Conservation (phyloP, 2,888 invertebrate genomes). For the Melinaea menophilus region DNA sequence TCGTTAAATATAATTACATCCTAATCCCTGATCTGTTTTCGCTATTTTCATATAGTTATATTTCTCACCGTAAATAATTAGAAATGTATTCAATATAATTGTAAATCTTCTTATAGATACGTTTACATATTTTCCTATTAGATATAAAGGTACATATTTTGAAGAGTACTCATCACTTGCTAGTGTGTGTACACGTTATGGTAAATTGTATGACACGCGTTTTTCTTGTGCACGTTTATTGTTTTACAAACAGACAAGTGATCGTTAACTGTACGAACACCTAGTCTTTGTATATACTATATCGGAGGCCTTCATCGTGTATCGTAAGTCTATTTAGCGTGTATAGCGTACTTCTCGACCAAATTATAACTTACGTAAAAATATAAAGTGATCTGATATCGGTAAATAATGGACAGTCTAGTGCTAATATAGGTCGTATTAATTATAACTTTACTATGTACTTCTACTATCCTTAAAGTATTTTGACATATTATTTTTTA, state of each 20-base stretch:
- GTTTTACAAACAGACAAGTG: background rate
- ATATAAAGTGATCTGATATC: conserved; percentile 48
- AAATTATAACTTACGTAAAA: conserved; percentile 55
- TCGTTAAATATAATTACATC: background rate
- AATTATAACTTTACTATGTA: background rate
- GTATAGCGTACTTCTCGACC: conserved; percentile 57
- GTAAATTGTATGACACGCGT: background rate
- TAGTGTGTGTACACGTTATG: background rate
- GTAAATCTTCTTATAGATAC: conserved; percentile 11
- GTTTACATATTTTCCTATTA: conserved; percentile 55
- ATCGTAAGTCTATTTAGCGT: conserved; percentile 36
- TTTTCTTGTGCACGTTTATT: background rate
- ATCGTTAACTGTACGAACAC: background rate
- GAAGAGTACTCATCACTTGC: conserved; percentile 20
- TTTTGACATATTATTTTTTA: background rate
- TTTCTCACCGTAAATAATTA: background rate
- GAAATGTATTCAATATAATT: background rate
- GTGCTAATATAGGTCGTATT: conserved; percentile 33
- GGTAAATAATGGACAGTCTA: conserved; percentile 52
- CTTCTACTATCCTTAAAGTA: background rate
- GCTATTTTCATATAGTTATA: conserved; percentile 2
- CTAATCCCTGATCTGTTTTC: background rate
- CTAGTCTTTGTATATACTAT: conserved; percentile 54
- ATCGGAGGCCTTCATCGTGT: conserved; percentile 71
- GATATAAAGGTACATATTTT: conserved; percentile 38